phyloP scores from a whole-genome alignment of 2,113 vertebrate genomes.

The crab-eating macaque (Macaca fascicularis) region DNA sequence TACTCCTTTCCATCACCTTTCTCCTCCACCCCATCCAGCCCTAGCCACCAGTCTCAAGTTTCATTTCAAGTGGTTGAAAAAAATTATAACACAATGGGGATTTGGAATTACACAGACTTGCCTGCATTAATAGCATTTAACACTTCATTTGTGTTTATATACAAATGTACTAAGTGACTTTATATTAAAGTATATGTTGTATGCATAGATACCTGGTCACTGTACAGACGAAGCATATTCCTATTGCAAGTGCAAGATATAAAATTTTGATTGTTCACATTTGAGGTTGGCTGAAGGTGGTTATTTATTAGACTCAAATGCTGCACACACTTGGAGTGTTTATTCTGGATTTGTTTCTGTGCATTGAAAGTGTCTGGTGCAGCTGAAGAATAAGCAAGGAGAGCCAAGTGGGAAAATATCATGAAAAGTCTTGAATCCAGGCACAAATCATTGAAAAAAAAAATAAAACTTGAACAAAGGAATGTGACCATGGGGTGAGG shows the following conservation, averaged over 20 bases:
- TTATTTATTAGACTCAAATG: conserved; percentile 28
- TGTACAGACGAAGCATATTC: neutral
- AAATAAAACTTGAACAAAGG: conserved; percentile 45
- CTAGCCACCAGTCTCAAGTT: conserved; percentile 11
- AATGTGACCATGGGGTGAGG: conserved; percentile 7
- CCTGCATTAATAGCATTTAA: neutral
- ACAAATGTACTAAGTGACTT: neutral
- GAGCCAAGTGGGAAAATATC: conserved; percentile 59
- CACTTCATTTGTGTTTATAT: neutral
- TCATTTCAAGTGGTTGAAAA: conserved; percentile 33
- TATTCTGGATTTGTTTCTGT: conserved; percentile 59
- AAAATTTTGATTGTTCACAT: neutral
- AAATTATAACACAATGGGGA: neutral
- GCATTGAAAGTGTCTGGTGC: conserved; percentile 31
- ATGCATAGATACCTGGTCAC: neutral
- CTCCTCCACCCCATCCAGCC: neutral
- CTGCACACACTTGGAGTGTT: conserved; percentile 26
- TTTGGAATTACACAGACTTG: neutral
- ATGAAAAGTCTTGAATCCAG: conserved; percentile 59
- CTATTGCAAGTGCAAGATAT: neutral
- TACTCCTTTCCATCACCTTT: neutral
- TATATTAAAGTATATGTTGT: neutral
- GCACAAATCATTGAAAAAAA: conserved; percentile 57
- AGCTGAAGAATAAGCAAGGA: conserved; percentile 53
- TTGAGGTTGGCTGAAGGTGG: neutral